phyloP scores from a whole-genome alignment of 2,113 vertebrate species.

The Callopanchax toddi region DNA sequence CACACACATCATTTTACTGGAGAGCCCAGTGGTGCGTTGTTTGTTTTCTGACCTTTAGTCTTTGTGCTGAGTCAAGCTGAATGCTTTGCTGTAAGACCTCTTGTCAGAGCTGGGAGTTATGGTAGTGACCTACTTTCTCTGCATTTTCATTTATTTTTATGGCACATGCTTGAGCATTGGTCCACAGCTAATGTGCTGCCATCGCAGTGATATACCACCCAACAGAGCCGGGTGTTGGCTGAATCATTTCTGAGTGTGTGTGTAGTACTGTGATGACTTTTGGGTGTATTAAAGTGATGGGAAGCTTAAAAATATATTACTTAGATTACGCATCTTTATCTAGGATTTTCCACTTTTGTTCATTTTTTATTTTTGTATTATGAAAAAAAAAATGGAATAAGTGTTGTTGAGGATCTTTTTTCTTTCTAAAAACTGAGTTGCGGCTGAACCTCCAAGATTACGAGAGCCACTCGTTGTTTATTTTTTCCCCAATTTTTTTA shows the following conservation, averaged over 20 bases:
- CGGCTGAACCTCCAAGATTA: too few species aligned
- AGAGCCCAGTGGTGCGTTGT: not conserved
- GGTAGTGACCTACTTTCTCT: conserved; percentile 47
- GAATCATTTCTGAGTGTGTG: not conserved
- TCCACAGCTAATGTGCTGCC: conserved; percentile 54
- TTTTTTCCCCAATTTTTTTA: too few species aligned
- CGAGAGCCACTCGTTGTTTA: too few species aligned
- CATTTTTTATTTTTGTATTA: not conserved
- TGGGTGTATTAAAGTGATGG: conserved; percentile 23
- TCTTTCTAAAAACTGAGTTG: too few species aligned
- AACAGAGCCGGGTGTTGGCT: conserved; percentile 12
- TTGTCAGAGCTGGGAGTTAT: conserved; percentile 5
- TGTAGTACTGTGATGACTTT: conserved; percentile 7
- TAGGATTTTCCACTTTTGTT: conserved; percentile 10
- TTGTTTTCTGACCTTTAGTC: conserved; percentile 25
- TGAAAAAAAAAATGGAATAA: not conserved
- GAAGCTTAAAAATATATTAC: conserved; percentile 4
- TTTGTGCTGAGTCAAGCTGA: conserved; percentile 24
- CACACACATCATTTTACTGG: not conserved
- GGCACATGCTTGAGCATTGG: conserved; percentile 53
- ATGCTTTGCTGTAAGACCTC: conserved; percentile 8
- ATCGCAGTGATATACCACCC: conserved; percentile 52
- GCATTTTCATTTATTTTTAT: conserved; percentile 67
- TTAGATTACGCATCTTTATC: conserved; percentile 6
- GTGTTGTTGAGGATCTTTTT: too few species aligned